phyloP scores from a whole-genome alignment of 2,888 invertebrate species.

The Agonopterix arenella region DNA sequence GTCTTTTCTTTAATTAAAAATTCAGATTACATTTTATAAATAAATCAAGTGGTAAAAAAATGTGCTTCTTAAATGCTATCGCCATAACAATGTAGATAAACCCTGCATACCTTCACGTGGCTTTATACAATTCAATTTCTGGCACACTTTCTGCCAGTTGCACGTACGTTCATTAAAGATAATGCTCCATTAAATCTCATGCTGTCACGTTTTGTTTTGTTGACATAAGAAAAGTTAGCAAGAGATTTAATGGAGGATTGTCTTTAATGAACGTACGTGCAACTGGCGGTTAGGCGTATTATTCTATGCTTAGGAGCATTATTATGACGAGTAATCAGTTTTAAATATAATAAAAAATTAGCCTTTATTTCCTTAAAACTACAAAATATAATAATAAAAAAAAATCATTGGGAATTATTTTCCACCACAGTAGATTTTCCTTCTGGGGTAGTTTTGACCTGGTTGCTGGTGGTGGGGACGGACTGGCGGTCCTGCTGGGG shows the following conservation, averaged over 20 bases:
- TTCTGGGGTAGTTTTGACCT: constrained; percentile 57
- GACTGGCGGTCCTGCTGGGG: constrained; percentile 21
- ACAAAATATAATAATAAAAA: constrained; percentile 12
- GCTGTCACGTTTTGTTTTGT: too few species aligned
- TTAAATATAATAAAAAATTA: not conserved
- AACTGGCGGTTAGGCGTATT: too few species aligned
- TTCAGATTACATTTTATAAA: not conserved
- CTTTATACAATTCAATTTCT: constrained; percentile 5
- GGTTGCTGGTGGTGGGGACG: constrained; percentile 43
- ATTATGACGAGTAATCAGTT: not conserved
- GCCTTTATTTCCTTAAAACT: constrained; percentile 3
- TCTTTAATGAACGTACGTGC: too few species aligned
- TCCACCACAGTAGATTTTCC: constrained; percentile 41
- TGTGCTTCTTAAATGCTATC: constrained; percentile 32
- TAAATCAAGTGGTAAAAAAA: constrained; percentile 3
- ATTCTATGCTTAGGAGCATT: not conserved
- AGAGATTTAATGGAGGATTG: too few species aligned
- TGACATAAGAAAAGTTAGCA: too few species aligned
- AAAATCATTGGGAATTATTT: constrained; percentile 20
- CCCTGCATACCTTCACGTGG: constrained; percentile 47
- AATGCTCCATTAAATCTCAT: too few species aligned
- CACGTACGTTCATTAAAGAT: too few species aligned
- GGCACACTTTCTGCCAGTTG: too few species aligned
- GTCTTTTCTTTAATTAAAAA: not conserved
- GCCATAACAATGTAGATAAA: constrained; percentile 54